Percentiles rank a stretch among this genome's conserved stretches.
Conservation (phyloP, 1,140 invertebrate species). For the Cotesia chilonis region DNA sequence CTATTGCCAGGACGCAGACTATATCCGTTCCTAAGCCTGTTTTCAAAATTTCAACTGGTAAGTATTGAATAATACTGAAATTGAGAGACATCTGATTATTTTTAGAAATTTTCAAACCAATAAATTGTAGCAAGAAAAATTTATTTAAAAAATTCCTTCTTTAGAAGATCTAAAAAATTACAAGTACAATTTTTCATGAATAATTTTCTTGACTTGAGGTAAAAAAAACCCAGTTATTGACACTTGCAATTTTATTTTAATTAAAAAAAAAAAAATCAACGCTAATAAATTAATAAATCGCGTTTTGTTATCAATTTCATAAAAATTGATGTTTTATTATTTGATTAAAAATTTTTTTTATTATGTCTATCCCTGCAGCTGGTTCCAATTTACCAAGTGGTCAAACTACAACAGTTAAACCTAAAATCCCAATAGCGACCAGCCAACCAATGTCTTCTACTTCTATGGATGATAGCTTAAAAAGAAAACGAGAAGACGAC, state of each 20-base stretch:
- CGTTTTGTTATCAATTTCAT: no score
- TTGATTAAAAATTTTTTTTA: not conserved
- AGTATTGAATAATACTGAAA: not conserved
- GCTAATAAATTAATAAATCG: no score
- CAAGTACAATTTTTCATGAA: no score
- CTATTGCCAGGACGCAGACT: slow-evolving; percentile 72
- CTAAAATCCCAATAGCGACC: slow-evolving; percentile 70
- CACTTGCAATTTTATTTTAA: no score
- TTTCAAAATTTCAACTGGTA: slow-evolving; percentile 72
- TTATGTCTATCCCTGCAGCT: slow-evolving; percentile 13
- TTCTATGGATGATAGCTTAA: slow-evolving; percentile 57
- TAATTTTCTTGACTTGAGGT: no score
- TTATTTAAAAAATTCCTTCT: no score
- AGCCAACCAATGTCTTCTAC: slow-evolving; percentile 59
- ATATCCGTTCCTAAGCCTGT: slow-evolving; percentile 78
- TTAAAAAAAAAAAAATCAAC: no score
- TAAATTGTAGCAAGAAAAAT: no score
- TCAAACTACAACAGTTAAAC: slow-evolving; percentile 64
- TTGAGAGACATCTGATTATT: no score
- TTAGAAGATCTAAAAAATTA: no score
- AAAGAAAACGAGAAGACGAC: slow-evolving; percentile 72
- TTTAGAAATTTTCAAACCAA: no score
- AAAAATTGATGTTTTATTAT: not conserved
- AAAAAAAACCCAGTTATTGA: no score
- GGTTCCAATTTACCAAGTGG: slow-evolving; percentile 42